Percentiles rank a stretch among this genome's conserved stretches.
Evolutionary conservation across 2,888 invertebrate genomes (phyloP).

Genomic region (Doris montereyensis): DNA sequence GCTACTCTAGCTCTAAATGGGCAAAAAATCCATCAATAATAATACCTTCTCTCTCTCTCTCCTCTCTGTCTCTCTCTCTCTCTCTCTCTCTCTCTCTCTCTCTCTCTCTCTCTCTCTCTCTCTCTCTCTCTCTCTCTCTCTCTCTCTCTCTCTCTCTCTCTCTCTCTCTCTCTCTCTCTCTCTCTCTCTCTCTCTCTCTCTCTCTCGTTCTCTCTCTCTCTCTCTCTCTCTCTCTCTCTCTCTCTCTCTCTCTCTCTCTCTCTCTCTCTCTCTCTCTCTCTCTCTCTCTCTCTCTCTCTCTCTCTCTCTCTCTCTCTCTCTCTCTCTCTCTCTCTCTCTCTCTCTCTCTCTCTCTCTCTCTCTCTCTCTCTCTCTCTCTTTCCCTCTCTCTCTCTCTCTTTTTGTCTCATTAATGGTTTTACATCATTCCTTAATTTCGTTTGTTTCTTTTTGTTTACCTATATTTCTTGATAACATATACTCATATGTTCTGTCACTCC

Average conservation of each 20-base stretch:
- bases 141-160: not conserved
- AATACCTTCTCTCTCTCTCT: too few relatives aligned
- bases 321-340: not conserved
- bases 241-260: not conserved
- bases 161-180: not conserved
- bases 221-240: not conserved
- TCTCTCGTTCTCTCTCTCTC: too few relatives aligned
- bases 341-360: not conserved
- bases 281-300: not conserved
- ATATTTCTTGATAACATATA: too few relatives aligned
- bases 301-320: not conserved
- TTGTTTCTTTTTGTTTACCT: too few relatives aligned
- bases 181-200: not conserved
- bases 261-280: not conserved
- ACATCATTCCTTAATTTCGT: too few relatives aligned
- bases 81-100: not conserved
- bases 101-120: not conserved
- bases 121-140: not conserved
- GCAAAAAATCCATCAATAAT: too few relatives aligned
- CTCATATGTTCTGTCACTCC: too few relatives aligned
- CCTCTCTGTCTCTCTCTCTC: too few relatives aligned
- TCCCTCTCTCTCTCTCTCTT: not conserved
- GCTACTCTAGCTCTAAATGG: too few relatives aligned
- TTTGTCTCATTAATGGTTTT: not conserved
- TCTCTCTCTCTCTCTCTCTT: not conserved